A percentile compares a stretch with the other conserved stretches of the same genome.
These are phyloP conservation scores for Epinephelus coioides DNA, from an alignment of 2,797 vertebrate species.

Conservation along the genomic window DNA sequence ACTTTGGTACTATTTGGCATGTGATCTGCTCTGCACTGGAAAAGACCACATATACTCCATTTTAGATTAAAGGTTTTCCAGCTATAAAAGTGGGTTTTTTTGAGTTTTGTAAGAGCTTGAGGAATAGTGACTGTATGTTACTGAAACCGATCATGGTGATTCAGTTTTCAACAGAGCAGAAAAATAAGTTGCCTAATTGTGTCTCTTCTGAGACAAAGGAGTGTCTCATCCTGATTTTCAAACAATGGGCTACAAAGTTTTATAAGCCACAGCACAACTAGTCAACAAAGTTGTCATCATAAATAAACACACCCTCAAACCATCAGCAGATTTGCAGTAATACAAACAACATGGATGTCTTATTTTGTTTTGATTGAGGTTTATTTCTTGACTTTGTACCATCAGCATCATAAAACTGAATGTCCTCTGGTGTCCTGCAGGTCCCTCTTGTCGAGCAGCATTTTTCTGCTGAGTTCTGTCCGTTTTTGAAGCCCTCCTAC, in stretches of 20 bases:
- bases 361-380: neutral
- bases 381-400: neutral
- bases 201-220: constrained; percentile 18
- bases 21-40: constrained; percentile 22
- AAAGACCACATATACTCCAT: constrained; percentile 11
- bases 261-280: constrained; percentile 17
- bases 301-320: constrained; percentile 26
- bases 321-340: neutral
- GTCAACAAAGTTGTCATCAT: constrained; percentile 1
- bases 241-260: constrained; percentile 25
- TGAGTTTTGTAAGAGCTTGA: constrained; percentile 7
- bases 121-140: neutral
- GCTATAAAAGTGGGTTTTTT: constrained; percentile 23
- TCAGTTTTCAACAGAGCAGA: constrained; percentile 6
- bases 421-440: constrained; percentile 76
- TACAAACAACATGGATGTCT: neutral
- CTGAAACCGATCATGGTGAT: constrained; percentile 12
- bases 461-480: constrained; percentile 90
- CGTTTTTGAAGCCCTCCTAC: constrained; percentile 89
- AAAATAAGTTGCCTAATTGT: constrained; percentile 9
- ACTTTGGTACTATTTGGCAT: constrained; percentile 55
- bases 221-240: constrained; percentile 22
- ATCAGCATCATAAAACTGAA: neutral
- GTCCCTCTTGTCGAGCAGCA: constrained; percentile 95
- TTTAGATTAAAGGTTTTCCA: constrained; percentile 44